Evolutionary conservation across 2,888 invertebrate genomes (phyloP).

Genomic region (Amiota minor): DNA sequence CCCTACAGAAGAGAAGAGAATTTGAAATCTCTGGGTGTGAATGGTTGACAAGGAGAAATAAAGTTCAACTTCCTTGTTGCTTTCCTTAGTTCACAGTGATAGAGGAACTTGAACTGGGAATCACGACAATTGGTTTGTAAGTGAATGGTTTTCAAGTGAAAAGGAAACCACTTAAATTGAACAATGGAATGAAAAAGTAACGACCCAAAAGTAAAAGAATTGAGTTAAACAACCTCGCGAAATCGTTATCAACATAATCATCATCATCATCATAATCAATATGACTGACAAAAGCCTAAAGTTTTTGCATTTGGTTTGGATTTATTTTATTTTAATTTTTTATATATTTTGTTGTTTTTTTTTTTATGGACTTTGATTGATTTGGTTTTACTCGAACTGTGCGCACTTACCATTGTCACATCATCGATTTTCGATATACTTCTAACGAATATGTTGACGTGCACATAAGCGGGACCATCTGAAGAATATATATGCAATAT

Average conservation of each 20-base stretch:
- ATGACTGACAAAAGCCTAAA: not conserved
- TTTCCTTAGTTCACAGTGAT: too few relatives aligned
- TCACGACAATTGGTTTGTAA: too few relatives aligned
- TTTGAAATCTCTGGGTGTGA: too few relatives aligned
- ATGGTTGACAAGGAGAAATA: too few relatives aligned
- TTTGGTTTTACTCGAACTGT: constrained; percentile 39
- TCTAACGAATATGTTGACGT: constrained; percentile 98
- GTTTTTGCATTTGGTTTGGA: constrained; percentile 29
- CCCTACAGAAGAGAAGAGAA: too few relatives aligned
- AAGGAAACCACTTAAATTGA: constrained; percentile 2
- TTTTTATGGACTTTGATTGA: constrained; percentile 44
- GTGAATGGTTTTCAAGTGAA: constrained; percentile 21
- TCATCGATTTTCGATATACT: constrained; percentile 99
- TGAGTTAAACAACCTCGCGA: not conserved
- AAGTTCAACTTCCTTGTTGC: too few relatives aligned
- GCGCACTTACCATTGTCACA: constrained; percentile 96
- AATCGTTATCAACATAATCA: not conserved
- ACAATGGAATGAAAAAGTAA: not conserved
- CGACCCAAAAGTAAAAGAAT: not conserved
- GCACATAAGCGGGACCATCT: constrained; percentile 96
- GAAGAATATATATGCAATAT: constrained; percentile 55
- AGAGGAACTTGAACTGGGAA: too few relatives aligned
- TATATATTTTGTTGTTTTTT: constrained; percentile 36
- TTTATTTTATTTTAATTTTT: constrained; percentile 35
- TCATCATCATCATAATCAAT: not conserved